Evolutionary conservation across 2,888 invertebrate genomes (phyloP), one percentile per base, ranked within the genome.

Genomic region (Chrysopilus asiliformis): DNA sequence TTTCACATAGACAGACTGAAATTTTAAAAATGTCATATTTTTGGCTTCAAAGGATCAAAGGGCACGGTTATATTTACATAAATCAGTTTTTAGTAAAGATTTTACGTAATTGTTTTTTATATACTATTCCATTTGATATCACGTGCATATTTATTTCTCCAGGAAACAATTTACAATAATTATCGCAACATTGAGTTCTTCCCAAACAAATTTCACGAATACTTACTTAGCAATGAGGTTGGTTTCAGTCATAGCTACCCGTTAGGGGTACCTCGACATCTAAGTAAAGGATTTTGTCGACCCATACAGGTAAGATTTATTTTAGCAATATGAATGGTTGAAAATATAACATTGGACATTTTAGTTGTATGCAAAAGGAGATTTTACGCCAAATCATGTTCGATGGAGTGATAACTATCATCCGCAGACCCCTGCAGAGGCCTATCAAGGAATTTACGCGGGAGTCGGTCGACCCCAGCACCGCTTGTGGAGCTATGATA

Each of bases 171-270:
- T 45, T 85, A 77, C 57, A 76, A 79, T 51, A 89, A 86, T 58
- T 94, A 82, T 67, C 76, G 79, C 51, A 70, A 70, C 35, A 89
- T 94, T 47, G 78, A 85, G 56, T 74, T 98, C 55, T 81, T 79
- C 49, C 98, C 98, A 6, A 81, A 89, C 49, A 82, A 85, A 55
- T 98, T 97, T 60, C 82, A 85, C 34, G 87, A 93, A 53, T 97
- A 84, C 64, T 71, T 98, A 24, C 68, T 95, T 4, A 83, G 84
- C 15, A 72, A 80, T 0, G 90, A 90, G 55, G 85, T 95, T 29
- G 94, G 94, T 4, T 95, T 94, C 65, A 79, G 79, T 53, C 86
- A 85, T 55, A 86, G 85, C 55, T 86, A 86, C 55, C 78, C 84
- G 3, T 66, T 94, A 28, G 87, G 84, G 18, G 78, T 76, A 2